Evolutionary conservation across 92 coral and sea anemone species (phyloP), one percentile per base, ranked within the genome.

Genomic region (Zoanthus sansibaricus): DNA sequence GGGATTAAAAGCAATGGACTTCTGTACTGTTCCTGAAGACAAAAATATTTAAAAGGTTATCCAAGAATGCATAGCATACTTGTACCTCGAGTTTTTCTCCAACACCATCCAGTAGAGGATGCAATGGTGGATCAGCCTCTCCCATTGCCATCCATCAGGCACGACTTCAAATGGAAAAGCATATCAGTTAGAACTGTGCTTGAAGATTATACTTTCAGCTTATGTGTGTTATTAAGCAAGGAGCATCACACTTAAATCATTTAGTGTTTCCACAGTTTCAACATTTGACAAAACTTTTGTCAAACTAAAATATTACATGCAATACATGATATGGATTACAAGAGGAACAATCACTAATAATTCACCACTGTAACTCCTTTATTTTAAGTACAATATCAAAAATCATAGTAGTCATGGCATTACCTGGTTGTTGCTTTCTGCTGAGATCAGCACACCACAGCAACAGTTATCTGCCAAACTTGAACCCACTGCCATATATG

Each of bases 31-130:
- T 45, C 45, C 30, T 7, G 32, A 77, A 45, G 49, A 12, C 31
- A 20, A 10, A 7, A 69, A 33, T 76, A 30, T 15, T 25, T 25
- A 25, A 76, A 32, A 76, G 55, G 55, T 49, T 7, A 49, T 49
- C 55, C 82, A 76, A 76, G 82, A 76, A 76, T 76, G 82, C 82
- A 76, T 9, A 52, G 82, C 82, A 76, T 18, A 76, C 82, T 76
- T 76, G 82, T 76, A 76, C 82, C 82, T 76, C 66, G 2, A 33
- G 33, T 16, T 76, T 49, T 51, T 76, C 64, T 76, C 82, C 48
- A 49, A 59, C 49, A 56, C 46, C 62, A 76, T 76, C 67, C 82
- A 51, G 66, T 18, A 44, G 17, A 76, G 67, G 15, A 15, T 18
- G 62, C 82, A 76, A 14, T 25, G 82, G 51, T 76, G 82, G 82